phyloP scores from a whole-genome alignment of 2,113 vertebrate genomes.

The Chiloscyllium plagiosum region DNA sequence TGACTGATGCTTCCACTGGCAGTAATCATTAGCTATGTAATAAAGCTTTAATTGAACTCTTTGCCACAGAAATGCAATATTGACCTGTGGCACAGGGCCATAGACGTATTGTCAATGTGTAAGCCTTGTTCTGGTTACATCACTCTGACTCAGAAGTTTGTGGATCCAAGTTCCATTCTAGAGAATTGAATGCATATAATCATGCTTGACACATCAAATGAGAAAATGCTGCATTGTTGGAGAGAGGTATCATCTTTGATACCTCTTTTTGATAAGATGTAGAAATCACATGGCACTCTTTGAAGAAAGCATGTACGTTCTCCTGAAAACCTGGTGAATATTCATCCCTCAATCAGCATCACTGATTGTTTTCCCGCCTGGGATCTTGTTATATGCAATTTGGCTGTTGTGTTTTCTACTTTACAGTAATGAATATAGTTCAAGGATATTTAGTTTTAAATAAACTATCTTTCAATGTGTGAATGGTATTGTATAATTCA shows the following conservation, averaged over 20 bases:
- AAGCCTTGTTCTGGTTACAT: too few species aligned
- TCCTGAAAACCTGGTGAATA: neutral
- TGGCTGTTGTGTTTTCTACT: neutral
- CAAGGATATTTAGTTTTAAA: neutral
- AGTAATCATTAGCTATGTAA: too few species aligned
- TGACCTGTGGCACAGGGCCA: neutral
- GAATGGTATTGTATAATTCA: neutral
- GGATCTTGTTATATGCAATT: neutral
- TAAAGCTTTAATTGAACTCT: neutral
- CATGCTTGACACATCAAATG: neutral
- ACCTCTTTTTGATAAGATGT: too few species aligned
- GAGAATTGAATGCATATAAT: neutral
- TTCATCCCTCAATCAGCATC: neutral
- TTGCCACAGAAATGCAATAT: neutral
- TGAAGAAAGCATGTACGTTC: neutral
- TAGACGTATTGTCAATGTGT: neutral
- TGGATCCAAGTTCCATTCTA: neutral
- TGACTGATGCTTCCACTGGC: too few species aligned
- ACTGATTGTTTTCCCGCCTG: neutral
- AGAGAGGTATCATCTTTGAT: neutral
- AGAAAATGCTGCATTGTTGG: neutral
- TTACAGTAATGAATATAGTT: neutral
- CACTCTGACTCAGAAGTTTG: neutral
- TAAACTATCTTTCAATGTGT: neutral
- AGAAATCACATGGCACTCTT: neutral